These are phyloP conservation scores for Aphelinus certus DNA, from an alignment of 1,140 invertebrate species.

Conservation along the genomic window DNA sequence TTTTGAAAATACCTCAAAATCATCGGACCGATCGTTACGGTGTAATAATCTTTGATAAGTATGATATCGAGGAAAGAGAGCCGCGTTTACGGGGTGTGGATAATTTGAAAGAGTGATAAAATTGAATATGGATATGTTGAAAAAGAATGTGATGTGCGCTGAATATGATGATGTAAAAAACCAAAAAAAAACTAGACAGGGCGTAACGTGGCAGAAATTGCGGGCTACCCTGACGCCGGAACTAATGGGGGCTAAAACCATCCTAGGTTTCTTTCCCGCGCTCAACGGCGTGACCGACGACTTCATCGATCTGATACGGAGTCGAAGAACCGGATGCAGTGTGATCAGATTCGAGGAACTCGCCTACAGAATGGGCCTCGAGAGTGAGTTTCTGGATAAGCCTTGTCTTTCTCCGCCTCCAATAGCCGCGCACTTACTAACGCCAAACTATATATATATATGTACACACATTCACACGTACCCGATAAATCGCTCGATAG, in stretches of 20 bases:
- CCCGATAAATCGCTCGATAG: background rate
- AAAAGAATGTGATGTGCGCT: constrained; percentile 13
- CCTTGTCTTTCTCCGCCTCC: constrained; percentile 30
- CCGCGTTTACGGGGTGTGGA: too few species aligned
- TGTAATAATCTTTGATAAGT: too few species aligned
- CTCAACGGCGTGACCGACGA: constrained; percentile 82
- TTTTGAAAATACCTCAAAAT: too few species aligned
- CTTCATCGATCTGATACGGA: constrained; percentile 75
- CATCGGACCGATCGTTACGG: too few species aligned
- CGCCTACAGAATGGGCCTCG: constrained; percentile 80
- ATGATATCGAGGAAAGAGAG: too few species aligned
- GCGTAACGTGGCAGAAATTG: constrained; percentile 81
- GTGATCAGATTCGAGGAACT: constrained; percentile 75
- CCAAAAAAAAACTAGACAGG: constrained; percentile 70
- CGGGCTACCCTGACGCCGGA: constrained; percentile 78
- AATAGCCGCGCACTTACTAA: background rate
- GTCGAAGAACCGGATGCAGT: constrained; percentile 60
- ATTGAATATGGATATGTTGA: too few species aligned
- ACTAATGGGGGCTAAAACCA: constrained; percentile 80
- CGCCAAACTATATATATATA: background rate
- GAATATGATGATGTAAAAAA: constrained; percentile 19
- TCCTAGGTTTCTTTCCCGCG: constrained; percentile 80
- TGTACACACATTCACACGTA: too few species aligned
- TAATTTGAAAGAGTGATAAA: too few species aligned
- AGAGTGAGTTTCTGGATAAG: constrained; percentile 69